phyloP scores from a whole-genome alignment of 2,797 vertebrate genomes.

The Gallirallus australis region DNA sequence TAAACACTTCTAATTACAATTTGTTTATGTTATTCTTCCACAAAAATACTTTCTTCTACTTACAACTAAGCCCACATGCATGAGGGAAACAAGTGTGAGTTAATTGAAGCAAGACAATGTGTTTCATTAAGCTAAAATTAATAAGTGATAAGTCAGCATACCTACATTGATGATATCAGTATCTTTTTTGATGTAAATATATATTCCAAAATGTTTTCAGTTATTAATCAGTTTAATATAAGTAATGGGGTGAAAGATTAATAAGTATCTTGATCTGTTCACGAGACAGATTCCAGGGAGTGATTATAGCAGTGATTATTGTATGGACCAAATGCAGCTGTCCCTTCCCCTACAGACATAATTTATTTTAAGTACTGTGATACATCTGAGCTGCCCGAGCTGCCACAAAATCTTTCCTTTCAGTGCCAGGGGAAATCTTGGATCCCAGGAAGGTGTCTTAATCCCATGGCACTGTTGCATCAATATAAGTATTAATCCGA shows the following conservation, averaged over 20 bases:
- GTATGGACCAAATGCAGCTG: not conserved
- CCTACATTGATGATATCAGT: not conserved
- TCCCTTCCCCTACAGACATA: not conserved
- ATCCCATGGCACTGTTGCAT: not conserved
- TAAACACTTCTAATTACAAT: not conserved
- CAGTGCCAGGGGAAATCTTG: not conserved
- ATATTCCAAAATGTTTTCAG: not conserved
- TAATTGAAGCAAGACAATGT: not conserved
- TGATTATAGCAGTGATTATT: not conserved
- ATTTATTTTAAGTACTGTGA: not conserved
- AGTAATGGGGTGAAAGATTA: not conserved
- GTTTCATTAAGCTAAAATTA: slow-evolving; percentile 17
- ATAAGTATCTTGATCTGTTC: not conserved
- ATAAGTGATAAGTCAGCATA: not conserved
- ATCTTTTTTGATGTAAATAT: not conserved
- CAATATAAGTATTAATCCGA: not conserved
- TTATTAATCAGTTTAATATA: not conserved
- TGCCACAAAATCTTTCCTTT: not conserved
- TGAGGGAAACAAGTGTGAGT: not conserved
- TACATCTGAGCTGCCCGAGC: not conserved
- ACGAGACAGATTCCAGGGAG: not conserved
- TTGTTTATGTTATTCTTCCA: not conserved
- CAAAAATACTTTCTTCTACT: not conserved
- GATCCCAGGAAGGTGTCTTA: not conserved
- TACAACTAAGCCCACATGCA: not conserved